These are phyloP conservation scores for Drosophila prostipennis DNA, from an alignment of 2,888 invertebrate species.

Conservation along the genomic window DNA sequence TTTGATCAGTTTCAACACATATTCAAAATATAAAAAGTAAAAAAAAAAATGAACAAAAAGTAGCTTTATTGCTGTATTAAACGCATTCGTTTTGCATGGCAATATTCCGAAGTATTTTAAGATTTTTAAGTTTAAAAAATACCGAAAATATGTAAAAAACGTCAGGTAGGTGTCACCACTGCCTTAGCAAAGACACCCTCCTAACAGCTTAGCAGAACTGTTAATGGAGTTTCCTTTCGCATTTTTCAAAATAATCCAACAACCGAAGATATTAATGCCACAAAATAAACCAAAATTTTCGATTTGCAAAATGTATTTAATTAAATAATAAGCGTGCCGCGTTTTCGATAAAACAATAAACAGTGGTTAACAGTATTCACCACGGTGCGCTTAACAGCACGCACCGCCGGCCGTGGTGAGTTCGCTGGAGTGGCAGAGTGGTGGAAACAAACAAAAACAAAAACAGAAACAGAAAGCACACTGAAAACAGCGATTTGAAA, in stretches of 20 bases:
- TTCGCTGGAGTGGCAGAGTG: background rate
- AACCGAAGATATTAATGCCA: background rate
- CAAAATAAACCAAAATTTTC: background rate
- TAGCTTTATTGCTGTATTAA: too few species aligned
- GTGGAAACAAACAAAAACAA: background rate
- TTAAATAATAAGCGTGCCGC: background rate
- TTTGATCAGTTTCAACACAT: too few species aligned
- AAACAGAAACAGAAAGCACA: background rate
- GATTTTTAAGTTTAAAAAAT: too few species aligned
- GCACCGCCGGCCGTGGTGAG: background rate
- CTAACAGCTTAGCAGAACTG: too few species aligned
- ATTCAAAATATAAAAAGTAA: too few species aligned
- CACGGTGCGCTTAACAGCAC: constrained; percentile 2
- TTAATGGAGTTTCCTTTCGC: too few species aligned
- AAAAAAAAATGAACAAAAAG: too few species aligned
- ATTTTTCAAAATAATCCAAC: background rate
- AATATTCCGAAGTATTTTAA: too few species aligned
- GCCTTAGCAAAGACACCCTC: too few species aligned
- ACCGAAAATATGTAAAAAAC: too few species aligned
- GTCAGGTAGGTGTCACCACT: too few species aligned
- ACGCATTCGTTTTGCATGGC: too few species aligned
- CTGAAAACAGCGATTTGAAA: background rate
- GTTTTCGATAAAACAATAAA: background rate
- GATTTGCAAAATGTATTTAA: background rate
- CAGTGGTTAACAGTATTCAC: constrained; percentile 1